phyloP scores from a whole-genome alignment of 2,888 invertebrate species.

The Allophyes oxyacanthae region DNA sequence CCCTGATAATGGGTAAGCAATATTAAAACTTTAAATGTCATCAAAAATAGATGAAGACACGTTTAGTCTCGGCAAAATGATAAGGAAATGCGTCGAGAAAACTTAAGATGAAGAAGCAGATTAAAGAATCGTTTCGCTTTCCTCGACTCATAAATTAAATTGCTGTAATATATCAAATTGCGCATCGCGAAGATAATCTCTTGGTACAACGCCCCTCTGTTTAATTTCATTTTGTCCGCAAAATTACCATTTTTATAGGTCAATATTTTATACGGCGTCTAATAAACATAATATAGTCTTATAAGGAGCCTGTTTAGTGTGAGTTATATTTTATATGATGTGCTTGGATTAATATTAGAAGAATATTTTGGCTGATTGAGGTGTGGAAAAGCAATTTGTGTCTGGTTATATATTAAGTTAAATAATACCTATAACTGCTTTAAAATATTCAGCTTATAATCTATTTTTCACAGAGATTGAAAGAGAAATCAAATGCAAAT shows the following conservation, averaged over 20 bases:
- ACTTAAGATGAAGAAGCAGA: constrained; percentile 36
- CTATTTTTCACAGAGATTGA: too few species aligned
- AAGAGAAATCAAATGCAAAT: too few species aligned
- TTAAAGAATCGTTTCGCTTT: constrained; percentile 35
- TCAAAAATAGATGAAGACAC: too few species aligned
- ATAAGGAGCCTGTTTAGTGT: constrained; percentile 21
- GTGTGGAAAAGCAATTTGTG: too few species aligned
- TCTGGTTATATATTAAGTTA: too few species aligned
- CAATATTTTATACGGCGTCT: constrained; percentile 52
- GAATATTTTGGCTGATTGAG: too few species aligned
- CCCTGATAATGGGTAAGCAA: too few species aligned
- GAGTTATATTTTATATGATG: constrained; percentile 15
- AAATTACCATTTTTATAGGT: constrained; percentile 59
- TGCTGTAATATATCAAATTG: constrained; percentile 53
- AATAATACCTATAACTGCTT: too few species aligned
- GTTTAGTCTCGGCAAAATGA: too few species aligned
- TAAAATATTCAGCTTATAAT: too few species aligned
- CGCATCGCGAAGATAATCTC: constrained; percentile 52
- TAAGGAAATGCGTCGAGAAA: constrained; percentile 24
- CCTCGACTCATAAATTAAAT: constrained; percentile 51
- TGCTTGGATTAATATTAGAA: background rate
- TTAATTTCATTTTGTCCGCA: constrained; percentile 54
- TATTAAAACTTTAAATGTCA: too few species aligned
- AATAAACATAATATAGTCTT: constrained; percentile 50
- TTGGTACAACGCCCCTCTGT: constrained; percentile 38